These are phyloP conservation scores for Mesorhabditis sp. DNA, from an alignment of 2,888 invertebrate genomes.

Conservation along the genomic window DNA sequence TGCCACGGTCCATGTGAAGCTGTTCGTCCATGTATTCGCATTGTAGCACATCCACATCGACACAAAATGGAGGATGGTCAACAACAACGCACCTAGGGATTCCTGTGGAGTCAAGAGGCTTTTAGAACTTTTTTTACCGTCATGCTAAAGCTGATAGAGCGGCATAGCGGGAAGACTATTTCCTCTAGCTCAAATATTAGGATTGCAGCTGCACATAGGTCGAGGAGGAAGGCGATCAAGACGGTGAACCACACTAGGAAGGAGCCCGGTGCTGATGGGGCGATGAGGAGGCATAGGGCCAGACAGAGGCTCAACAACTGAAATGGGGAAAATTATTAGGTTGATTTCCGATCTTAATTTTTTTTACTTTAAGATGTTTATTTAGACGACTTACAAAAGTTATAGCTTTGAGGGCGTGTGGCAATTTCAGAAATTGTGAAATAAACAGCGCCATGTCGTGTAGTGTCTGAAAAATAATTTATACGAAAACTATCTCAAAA, in stretches of 20 bases:
- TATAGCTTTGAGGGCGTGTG: not conserved
- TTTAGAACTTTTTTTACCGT: not conserved
- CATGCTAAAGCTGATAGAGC: not conserved
- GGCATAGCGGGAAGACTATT: not conserved
- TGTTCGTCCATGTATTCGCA: not conserved
- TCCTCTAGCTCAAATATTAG: not conserved
- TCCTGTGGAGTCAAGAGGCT: not conserved
- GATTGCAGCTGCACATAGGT: conserved; percentile 4
- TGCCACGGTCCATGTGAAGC: conserved; percentile 3
- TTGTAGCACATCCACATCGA: conserved; percentile 1
- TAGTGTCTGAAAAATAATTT: not conserved
- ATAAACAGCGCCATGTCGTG: not conserved
- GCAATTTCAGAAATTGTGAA: not conserved
- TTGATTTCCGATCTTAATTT: not conserved
- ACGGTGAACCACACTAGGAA: not conserved
- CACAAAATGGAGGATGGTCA: not conserved
- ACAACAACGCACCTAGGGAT: not conserved
- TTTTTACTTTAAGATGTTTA: not conserved
- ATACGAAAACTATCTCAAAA: too few species aligned
- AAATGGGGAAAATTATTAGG: not conserved
- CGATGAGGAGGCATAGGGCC: not conserved
- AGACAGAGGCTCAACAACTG: conserved; percentile 2
- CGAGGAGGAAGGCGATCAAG: not conserved
- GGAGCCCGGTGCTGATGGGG: conserved; percentile 3
- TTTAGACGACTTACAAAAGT: not conserved